Base-by-base conservation (phyloP, 2,113 vertebrate species). In the Crypturellus undulatus region DNA sequence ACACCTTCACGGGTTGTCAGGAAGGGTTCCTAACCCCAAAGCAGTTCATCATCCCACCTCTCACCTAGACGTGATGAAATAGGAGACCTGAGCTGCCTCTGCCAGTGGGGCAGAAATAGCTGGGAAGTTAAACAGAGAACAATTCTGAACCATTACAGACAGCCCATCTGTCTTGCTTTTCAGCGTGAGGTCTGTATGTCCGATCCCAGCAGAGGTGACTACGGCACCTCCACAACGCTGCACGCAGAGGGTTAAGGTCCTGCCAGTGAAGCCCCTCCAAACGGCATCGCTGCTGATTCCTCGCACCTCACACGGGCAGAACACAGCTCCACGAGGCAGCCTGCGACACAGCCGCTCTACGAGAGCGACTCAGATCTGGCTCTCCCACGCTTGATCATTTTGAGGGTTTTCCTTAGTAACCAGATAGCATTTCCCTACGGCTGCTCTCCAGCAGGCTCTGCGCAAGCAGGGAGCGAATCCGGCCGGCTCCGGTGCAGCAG, bases 331-430 rank as follows among this genome's bases (percentile, higher is more conserved):
- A 36, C n/a, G 15, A 0, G n/a, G 49, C 54, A 80, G 49, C 5
- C 71, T 77, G 6, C 0, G 0, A 70, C 6, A 5, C 0, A 25
- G 20, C 42, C n/a, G 3, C 4, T 1, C 12, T 9, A 20, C 28
- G 3, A 60, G 59, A 0, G 0, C 10, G 0, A 15, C n/a, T 47
- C 58, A 62, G 3, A 47, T 7, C 54, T 32, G 28, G 16, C 30
- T 32, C 28, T 58, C 54, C 28, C 7, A 21, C 11, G 42, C 15
- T 13, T 15, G 2, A 24, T 12, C 79, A 14, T 28, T 51, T 38
- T 20, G 28, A 63, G 15, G 3, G 32, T 19, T 49, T 47, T 16
- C 21, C 3, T 30, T 13, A 60, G 9, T 5, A 28, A 16, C 25
- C 24, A 12, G 32, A 47, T 0, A 1, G 16, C 38, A 5, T 19